phyloP scores from a whole-genome alignment of 2,888 invertebrate genomes.

The Cantharis rustica region DNA sequence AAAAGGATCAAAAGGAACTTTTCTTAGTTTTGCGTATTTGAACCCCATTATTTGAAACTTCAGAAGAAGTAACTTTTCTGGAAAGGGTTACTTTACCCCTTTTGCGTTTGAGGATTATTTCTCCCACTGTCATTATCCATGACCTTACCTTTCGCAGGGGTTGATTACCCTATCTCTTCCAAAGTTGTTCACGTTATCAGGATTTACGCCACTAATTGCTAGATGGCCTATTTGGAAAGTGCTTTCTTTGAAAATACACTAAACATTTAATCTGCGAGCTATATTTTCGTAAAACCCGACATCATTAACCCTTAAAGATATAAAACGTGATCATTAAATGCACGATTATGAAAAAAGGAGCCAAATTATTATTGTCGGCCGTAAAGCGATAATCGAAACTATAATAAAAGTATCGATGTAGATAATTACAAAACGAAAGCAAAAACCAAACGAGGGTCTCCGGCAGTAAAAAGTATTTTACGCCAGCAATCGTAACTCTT shows the following conservation, averaged over 20 bases:
- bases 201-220: neutral
- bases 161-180: constrained; percentile 15
- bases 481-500: neutral
- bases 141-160: constrained; percentile 8
- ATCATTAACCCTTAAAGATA: neutral
- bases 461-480: neutral
- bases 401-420: neutral
- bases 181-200: constrained; percentile 13
- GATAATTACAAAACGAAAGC: neutral
- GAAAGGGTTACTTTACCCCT: neutral
- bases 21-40: neutral
- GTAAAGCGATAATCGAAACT: neutral
- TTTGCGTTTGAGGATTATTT: neutral
- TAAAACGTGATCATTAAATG: neutral
- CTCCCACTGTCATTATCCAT: constrained; percentile 17
- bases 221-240: neutral
- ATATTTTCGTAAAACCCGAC: neutral
- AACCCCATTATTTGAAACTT: neutral
- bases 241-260: neutral
- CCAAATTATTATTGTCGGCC: neutral
- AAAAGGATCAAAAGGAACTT: neutral
- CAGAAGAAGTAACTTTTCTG: neutral
- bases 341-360: neutral
- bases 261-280: neutral
- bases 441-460: neutral